phyloP scores from a whole-genome alignment of 2,113 vertebrate species.

The Rousettus leschenaultii region DNA sequence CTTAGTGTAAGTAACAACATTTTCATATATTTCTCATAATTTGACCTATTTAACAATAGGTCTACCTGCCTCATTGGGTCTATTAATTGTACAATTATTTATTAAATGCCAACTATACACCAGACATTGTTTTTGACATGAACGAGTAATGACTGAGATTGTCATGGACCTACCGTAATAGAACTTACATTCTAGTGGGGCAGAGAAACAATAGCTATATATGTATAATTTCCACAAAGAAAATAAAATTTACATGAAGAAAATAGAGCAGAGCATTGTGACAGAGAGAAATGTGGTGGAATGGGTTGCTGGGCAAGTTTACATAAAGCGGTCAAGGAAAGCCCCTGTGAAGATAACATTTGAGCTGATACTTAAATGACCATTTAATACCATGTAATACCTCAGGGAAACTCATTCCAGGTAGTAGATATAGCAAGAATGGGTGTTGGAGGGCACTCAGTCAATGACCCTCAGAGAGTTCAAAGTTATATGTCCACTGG shows the following conservation, averaged over 20 bases:
- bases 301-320: not conserved
- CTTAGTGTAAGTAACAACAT: not conserved
- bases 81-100: not conserved
- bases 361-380: not conserved
- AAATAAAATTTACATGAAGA: not conserved
- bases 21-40: not conserved
- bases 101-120: not conserved
- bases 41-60: not conserved
- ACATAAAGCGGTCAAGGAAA: not conserved
- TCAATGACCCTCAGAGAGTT: not conserved
- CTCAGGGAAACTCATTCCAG: not conserved
- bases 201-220: not conserved
- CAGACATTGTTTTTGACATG: not conserved
- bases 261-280: not conserved
- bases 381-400: too few species aligned
- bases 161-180: not conserved
- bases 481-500: not conserved
- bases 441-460: not conserved
- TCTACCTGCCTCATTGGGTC: not conserved
- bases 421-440: not conserved
- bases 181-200: not conserved
- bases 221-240: not conserved
- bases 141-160: not conserved
- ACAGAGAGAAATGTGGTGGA: not conserved
- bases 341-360: not conserved